Conservation (phyloP, 2,113 vertebrate genomes). For the Albula glossodonta region DNA sequence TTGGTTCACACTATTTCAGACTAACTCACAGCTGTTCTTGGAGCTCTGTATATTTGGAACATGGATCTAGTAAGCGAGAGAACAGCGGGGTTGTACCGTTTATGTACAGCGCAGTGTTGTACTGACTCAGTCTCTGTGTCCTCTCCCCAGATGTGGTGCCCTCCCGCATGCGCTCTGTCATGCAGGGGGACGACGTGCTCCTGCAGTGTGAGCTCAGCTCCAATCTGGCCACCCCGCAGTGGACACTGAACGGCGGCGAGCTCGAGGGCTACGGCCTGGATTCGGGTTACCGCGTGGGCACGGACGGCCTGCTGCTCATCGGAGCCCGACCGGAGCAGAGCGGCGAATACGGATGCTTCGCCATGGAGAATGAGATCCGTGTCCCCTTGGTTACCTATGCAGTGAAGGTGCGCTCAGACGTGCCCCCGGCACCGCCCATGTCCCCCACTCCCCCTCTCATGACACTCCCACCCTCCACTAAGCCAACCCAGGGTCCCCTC, state of each 20-base stretch:
- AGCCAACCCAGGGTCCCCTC: constrained; percentile 53
- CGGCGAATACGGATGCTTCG: constrained; percentile 83
- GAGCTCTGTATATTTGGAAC: no score
- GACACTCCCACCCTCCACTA: constrained; percentile 24
- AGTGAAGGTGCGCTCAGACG: constrained; percentile 65
- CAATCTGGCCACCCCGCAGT: constrained; percentile 84
- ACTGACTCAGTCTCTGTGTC: constrained; percentile 1
- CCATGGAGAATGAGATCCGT: constrained; percentile 80
- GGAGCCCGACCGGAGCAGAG: constrained; percentile 75
- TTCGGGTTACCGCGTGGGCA: constrained; percentile 77
- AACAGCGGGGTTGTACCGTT: not conserved
- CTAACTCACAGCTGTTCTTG: no score
- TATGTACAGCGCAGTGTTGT: not conserved
- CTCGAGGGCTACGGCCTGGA: constrained; percentile 61
- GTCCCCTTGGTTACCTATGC: constrained; percentile 77
- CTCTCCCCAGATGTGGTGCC: constrained; percentile 49
- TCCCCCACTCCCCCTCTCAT: constrained; percentile 15
- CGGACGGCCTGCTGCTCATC: constrained; percentile 86
- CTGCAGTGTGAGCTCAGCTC: constrained; percentile 89
- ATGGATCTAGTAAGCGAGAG: not conserved
- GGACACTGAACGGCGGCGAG: constrained; percentile 79
- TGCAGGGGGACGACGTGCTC: constrained; percentile 85
- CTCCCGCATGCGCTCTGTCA: constrained; percentile 78
- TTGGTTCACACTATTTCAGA: no score
- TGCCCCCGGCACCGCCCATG: constrained; percentile 22